Percentiles rank a stretch among this genome's conserved stretches.
phyloP scores from a whole-genome alignment of 1,140 invertebrate species.

The Neomicropteryx cornuta region DNA sequence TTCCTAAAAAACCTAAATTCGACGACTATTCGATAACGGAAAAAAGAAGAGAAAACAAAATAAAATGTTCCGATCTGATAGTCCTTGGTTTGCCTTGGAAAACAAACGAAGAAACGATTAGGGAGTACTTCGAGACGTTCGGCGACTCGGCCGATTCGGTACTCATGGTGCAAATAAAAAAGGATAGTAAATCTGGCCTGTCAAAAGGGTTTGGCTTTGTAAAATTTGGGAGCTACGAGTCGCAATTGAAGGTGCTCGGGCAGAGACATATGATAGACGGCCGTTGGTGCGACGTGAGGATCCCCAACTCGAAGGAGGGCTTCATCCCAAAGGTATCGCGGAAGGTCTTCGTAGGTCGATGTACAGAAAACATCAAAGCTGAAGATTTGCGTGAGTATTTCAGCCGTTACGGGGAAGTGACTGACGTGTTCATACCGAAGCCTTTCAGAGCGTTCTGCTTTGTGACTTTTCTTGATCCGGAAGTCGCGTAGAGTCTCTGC shows the following conservation, averaged over 20 bases:
- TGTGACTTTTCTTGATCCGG: conserved; percentile 90
- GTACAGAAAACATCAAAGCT: conserved; percentile 80
- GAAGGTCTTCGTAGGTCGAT: conserved; percentile 93
- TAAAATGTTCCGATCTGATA: conserved; percentile 76
- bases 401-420: conserved; percentile 88
- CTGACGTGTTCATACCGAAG: conserved; percentile 91
- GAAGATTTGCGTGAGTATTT: conserved; percentile 92
- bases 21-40: conserved; percentile 52
- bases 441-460: conserved; percentile 92
- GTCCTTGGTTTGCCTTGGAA: conserved; percentile 70
- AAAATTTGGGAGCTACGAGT: conserved; percentile 59
- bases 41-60: too few species aligned
- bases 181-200: conserved; percentile 61
- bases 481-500: conserved; percentile 85
- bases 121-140: conserved; percentile 62
- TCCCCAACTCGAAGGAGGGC: conserved; percentile 67
- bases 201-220: conserved; percentile 81
- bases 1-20: conserved; percentile 22
- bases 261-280: conserved; percentile 68
- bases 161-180: conserved; percentile 61
- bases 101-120: conserved; percentile 63
- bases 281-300: conserved; percentile 70
- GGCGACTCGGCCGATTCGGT: too few species aligned
- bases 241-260: conserved; percentile 48
- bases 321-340: conserved; percentile 77